Conservation (phyloP, 2,113 vertebrate genomes). For the Nematolebias whitei region DNA sequence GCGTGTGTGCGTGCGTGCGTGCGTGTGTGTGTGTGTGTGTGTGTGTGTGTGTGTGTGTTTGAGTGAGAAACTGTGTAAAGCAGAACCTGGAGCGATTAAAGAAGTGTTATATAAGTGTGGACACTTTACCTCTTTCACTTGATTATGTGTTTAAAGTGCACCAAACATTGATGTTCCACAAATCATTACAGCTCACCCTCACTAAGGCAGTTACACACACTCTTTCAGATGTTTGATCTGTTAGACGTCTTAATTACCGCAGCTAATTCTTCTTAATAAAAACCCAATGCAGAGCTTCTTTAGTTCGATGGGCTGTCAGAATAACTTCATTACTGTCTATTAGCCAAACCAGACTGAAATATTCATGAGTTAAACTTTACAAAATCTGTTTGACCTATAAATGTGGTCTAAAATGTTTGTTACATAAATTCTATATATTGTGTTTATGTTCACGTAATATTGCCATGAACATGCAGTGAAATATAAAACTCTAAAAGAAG, state of each 20-base stretch:
- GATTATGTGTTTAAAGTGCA: neutral
- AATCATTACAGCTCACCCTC: constrained; percentile 24
- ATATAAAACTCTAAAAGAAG: too few relatives aligned
- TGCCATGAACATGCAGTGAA: too few relatives aligned
- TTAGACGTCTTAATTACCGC: constrained; percentile 40
- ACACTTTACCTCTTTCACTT: neutral
- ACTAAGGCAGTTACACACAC: constrained; percentile 29
- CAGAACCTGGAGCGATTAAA: too few relatives aligned
- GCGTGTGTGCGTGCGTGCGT: too few relatives aligned
- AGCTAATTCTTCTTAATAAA: constrained; percentile 46
- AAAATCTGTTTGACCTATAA: neutral
- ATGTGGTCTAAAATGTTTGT: neutral
- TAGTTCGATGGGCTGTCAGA: constrained; percentile 33
- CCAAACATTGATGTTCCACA: constrained; percentile 38
- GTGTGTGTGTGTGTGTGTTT: too few relatives aligned
- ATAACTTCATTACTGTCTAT: constrained; percentile 43
- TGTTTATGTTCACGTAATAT: too few relatives aligned
- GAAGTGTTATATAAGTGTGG: too few relatives aligned
- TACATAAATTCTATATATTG: too few relatives aligned
- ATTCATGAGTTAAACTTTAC: constrained; percentile 1
- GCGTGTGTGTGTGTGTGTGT: too few relatives aligned
- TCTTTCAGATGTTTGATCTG: constrained; percentile 36
- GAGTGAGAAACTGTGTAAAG: neutral
- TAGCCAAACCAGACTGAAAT: constrained; percentile 19
- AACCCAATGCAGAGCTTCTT: constrained; percentile 56